Evolutionary conservation across 2,797 vertebrate genomes (phyloP).

Genomic region (Semotilus atromaculatus): DNA sequence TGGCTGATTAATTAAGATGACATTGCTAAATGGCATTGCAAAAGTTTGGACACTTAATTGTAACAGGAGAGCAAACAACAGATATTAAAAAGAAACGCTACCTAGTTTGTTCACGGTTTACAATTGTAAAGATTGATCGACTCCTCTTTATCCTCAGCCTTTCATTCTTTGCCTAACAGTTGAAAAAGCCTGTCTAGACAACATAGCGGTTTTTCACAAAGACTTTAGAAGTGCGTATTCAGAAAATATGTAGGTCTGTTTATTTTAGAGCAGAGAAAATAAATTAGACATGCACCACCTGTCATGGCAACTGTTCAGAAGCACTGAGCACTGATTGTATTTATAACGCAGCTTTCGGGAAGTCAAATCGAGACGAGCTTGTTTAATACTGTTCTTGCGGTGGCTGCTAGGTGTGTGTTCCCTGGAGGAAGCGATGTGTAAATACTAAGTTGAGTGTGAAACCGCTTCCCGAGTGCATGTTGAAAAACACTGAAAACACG

Average conservation of each 20-base stretch:
- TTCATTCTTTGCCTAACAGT: constrained; percentile 9
- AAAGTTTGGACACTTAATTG: constrained; percentile 53
- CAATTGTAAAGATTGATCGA: constrained; percentile 1
- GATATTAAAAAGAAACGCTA: constrained; percentile 7
- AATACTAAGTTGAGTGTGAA: constrained; percentile 6
- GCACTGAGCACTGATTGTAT: constrained; percentile 23
- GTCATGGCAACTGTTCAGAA: constrained; percentile 24
- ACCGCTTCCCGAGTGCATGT: not conserved
- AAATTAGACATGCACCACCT: constrained; percentile 41
- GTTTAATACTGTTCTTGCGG: constrained; percentile 18
- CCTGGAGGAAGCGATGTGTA: not conserved
- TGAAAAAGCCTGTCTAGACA: constrained; percentile 17
- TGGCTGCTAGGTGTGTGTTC: constrained; percentile 27
- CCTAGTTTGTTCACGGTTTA: not conserved
- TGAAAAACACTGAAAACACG: constrained; percentile 16
- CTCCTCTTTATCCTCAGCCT: constrained; percentile 16
- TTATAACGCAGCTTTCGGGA: constrained; percentile 17
- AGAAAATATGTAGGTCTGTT: constrained; percentile 30
- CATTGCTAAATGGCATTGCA: constrained; percentile 60
- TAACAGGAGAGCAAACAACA: constrained; percentile 43
- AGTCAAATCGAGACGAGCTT: constrained; percentile 1
- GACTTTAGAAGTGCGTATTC: constrained; percentile 20
- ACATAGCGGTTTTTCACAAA: not conserved
- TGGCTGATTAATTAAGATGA: constrained; percentile 66
- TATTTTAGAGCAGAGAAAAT: constrained; percentile 29